phyloP scores from a whole-genome alignment of 2,888 invertebrate genomes.

The Orthosia gracilis region DNA sequence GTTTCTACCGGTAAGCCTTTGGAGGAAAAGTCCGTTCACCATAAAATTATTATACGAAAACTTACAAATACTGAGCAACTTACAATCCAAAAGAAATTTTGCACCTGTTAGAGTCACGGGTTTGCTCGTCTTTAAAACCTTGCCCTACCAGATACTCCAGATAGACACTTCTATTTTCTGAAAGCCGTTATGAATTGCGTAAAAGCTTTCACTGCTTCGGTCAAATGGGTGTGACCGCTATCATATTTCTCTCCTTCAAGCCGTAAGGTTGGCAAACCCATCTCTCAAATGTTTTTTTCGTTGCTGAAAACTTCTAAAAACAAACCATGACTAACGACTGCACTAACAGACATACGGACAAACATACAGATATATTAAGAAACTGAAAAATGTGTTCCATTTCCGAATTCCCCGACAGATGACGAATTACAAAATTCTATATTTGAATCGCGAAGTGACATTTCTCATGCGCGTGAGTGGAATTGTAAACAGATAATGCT shows the following conservation, averaged over 20 bases:
- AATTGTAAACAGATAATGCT: conserved; percentile 50
- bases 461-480: conserved; percentile 57
- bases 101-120: too few relatives aligned
- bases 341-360: conserved; percentile 49
- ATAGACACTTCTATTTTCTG: conserved; percentile 11
- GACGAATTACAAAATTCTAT: conserved; percentile 66
- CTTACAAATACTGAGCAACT: too few relatives aligned
- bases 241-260: conserved; percentile 33
- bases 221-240: conserved; percentile 25
- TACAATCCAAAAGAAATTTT: too few relatives aligned
- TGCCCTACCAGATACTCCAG: background rate
- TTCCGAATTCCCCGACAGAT: conserved; percentile 78
- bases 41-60: too few relatives aligned
- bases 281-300: conserved; percentile 14
- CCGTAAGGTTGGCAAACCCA: conserved; percentile 27
- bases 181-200: conserved; percentile 7
- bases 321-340: conserved; percentile 47
- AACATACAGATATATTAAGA: conserved; percentile 51
- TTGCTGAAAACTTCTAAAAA: conserved; percentile 46
- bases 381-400: conserved; percentile 64
- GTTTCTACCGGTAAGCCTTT: too few relatives aligned
- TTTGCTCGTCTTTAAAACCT: background rate
- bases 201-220: conserved; percentile 33
- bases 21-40: too few relatives aligned
- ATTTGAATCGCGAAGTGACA: conserved; percentile 64